Evolutionary conservation across 2,888 invertebrate species (phyloP).

Genomic region (Parasteatoda lunata): DNA sequence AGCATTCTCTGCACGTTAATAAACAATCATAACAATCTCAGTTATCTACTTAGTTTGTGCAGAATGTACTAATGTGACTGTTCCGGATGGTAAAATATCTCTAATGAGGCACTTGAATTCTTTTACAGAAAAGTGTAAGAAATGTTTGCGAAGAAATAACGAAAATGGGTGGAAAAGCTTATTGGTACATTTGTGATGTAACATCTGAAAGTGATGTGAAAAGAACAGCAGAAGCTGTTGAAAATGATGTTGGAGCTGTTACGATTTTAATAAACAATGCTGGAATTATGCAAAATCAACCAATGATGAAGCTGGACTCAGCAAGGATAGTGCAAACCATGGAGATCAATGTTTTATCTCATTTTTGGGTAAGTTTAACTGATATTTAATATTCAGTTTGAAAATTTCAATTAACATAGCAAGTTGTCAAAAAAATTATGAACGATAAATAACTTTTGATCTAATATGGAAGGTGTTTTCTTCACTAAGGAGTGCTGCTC

Average conservation of each 20-base stretch:
- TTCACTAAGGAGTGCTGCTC: too few relatives aligned
- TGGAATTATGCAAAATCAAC: conserved; percentile 88
- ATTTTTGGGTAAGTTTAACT: conserved; percentile 82
- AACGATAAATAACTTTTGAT: neutral
- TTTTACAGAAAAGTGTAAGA: conserved; percentile 31
- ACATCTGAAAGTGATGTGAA: conserved; percentile 82
- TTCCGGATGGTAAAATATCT: too few relatives aligned
- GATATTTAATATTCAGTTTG: neutral
- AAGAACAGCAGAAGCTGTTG: conserved; percentile 78
- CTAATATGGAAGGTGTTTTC: too few relatives aligned
- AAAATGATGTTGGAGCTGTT: conserved; percentile 83
- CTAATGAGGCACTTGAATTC: too few relatives aligned
- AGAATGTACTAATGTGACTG: too few relatives aligned
- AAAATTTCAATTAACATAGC: neutral
- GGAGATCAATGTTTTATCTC: conserved; percentile 85
- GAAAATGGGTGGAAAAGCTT: conserved; percentile 71
- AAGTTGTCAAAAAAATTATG: neutral
- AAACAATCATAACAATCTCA: too few relatives aligned
- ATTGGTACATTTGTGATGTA: conserved; percentile 82
- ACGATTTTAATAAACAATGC: conserved; percentile 89
- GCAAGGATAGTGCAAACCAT: conserved; percentile 82
- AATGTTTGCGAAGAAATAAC: conserved; percentile 66
- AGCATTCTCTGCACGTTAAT: too few relatives aligned
- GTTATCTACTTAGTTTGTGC: too few relatives aligned
- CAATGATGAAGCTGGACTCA: conserved; percentile 80